A percentile compares a stretch with the other conserved stretches of the same genome.
phyloP scores from a whole-genome alignment of 2,888 invertebrate genomes.

The Invenusta paracnida region DNA sequence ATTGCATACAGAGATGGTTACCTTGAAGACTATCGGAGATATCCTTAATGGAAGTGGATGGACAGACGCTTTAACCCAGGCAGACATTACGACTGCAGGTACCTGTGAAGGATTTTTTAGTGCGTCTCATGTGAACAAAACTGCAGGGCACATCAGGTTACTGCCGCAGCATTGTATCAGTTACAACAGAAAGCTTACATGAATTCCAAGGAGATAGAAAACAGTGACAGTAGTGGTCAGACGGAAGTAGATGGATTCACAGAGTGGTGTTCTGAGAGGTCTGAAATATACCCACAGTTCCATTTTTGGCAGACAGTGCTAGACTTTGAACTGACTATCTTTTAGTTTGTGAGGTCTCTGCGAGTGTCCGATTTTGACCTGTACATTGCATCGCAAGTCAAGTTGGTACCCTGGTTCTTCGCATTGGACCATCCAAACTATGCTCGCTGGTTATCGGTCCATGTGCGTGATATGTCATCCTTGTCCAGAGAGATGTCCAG shows the following conservation, averaged over 20 bases:
- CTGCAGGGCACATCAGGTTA: slow-evolving; percentile 21
- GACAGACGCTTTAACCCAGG: slow-evolving; percentile 47
- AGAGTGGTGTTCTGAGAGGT: slow-evolving; percentile 37
- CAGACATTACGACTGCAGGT: slow-evolving; percentile 47
- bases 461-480: slow-evolving; percentile 39
- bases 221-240: slow-evolving; percentile 1
- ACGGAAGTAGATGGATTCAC: slow-evolving; percentile 32
- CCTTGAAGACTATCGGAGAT: slow-evolving; percentile 48
- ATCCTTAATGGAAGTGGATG: slow-evolving; percentile 50
- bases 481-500: slow-evolving; percentile 35
- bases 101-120: slow-evolving; percentile 6
- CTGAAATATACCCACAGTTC: slow-evolving; percentile 39
- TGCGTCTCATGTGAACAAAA: slow-evolving; percentile 1
- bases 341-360: slow-evolving; percentile 8
- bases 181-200: slow-evolving; percentile 9
- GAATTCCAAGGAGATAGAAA: slow-evolving; percentile 17
- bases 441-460: slow-evolving; percentile 45
- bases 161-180: slow-evolving; percentile 18
- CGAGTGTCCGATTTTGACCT: slow-evolving; percentile 36
- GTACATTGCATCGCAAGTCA: slow-evolving; percentile 14
- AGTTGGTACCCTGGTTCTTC: slow-evolving; percentile 45
- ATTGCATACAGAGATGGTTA: slow-evolving; percentile 52
- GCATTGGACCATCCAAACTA: slow-evolving; percentile 44
- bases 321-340: slow-evolving; percentile 31
- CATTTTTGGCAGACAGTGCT: slow-evolving; percentile 39